Conservation (phyloP, 1,140 invertebrate species). For the Drosophila kurseongensis region DNA sequence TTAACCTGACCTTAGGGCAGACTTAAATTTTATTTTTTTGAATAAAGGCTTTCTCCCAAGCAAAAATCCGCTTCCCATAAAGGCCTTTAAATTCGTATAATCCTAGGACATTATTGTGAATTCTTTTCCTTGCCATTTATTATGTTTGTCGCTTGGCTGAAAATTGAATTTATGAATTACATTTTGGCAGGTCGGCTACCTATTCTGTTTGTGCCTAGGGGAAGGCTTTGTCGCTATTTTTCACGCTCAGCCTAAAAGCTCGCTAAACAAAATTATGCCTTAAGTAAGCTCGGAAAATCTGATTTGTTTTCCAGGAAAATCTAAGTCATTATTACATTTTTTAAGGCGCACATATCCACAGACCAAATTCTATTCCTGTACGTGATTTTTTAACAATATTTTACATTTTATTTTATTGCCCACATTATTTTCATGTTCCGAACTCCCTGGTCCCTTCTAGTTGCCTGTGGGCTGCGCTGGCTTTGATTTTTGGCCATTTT, state of each 20-base stretch:
- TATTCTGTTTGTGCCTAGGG: constrained; percentile 4
- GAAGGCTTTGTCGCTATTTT: constrained; percentile 20
- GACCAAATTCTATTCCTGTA: constrained; percentile 50
- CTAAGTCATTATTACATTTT: constrained; percentile 24
- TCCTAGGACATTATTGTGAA: constrained; percentile 7
- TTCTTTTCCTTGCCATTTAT: constrained; percentile 17
- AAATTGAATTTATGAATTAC: constrained; percentile 69
- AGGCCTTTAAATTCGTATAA: constrained; percentile 5
- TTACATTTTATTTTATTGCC: constrained; percentile 51
- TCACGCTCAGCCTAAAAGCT: constrained; percentile 48
- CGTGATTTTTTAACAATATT: constrained; percentile 60
- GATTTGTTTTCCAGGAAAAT: constrained; percentile 39
- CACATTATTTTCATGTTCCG: constrained; percentile 43
- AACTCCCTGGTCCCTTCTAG: constrained; percentile 15
- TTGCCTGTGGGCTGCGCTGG: background rate
- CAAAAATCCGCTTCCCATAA: background rate
- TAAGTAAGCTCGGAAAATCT: constrained; percentile 71
- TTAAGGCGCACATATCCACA: constrained; percentile 19
- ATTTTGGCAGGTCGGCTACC: constrained; percentile 29
- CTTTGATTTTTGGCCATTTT: constrained; percentile 19
- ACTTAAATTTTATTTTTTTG: constrained; percentile 13
- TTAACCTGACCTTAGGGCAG: background rate
- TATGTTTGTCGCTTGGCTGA: constrained; percentile 19
- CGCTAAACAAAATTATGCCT: constrained; percentile 64
- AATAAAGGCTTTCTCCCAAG: background rate